Evolutionary conservation across 2,888 invertebrate genomes (phyloP).

Genomic region (Drosophila melanosoma): DNA sequence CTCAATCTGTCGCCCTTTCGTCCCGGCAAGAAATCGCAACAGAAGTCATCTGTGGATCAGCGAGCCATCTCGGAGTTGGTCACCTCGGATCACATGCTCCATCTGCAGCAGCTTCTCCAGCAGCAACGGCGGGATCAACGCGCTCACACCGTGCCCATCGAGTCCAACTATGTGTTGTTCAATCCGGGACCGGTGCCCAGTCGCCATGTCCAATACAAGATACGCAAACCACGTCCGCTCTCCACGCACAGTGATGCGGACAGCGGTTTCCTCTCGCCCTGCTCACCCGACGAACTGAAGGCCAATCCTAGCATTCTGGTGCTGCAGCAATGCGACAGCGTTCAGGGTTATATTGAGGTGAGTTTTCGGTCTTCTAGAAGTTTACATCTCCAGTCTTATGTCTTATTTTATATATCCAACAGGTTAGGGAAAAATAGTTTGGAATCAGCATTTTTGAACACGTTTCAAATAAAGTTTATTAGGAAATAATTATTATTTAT

Average conservation of each 20-base stretch:
- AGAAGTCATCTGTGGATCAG: slow-evolving; percentile 53
- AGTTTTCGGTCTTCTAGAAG: slow-evolving; percentile 45
- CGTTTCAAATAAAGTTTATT: no score
- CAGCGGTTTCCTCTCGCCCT: slow-evolving; percentile 88
- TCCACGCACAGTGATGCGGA: slow-evolving; percentile 87
- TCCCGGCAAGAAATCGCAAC: slow-evolving; percentile 52
- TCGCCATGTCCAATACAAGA: slow-evolving; percentile 84
- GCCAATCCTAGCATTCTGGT: slow-evolving; percentile 83
- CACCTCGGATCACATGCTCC: slow-evolving; percentile 77
- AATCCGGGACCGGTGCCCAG: slow-evolving; percentile 84
- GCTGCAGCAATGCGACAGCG: slow-evolving; percentile 84
- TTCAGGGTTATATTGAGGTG: slow-evolving; percentile 85
- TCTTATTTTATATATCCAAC: neutral
- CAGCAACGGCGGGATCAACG: slow-evolving; percentile 77
- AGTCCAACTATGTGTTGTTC: slow-evolving; percentile 84
- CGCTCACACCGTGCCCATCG: slow-evolving; percentile 84
- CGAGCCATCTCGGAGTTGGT: slow-evolving; percentile 79
- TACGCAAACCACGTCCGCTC: slow-evolving; percentile 83
- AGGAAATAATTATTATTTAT: neutral
- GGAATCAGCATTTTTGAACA: neutral
- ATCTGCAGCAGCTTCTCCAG: slow-evolving; percentile 75
- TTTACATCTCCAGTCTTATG: no score
- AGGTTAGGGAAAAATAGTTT: neutral
- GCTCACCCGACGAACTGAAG: slow-evolving; percentile 86
- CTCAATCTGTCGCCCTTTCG: slow-evolving; percentile 83